These are phyloP conservation scores for Octonoba sinensis DNA, from an alignment of 2,888 invertebrate species.

Conservation along the genomic window DNA sequence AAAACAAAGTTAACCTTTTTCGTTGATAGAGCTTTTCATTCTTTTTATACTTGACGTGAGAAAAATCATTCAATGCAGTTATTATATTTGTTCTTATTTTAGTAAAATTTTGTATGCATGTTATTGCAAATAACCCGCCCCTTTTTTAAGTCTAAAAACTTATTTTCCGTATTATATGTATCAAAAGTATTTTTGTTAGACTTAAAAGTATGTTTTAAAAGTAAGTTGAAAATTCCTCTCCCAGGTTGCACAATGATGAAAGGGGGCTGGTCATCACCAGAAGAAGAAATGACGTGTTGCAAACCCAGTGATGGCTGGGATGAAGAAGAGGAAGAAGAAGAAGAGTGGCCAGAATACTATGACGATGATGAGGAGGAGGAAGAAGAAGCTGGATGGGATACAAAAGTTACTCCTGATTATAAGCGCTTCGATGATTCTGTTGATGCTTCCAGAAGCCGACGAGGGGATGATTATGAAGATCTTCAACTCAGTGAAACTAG, in stretches of 20 bases:
- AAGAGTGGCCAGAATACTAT: neutral
- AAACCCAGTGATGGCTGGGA: neutral
- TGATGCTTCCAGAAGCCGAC: neutral
- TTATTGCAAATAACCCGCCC: too few relatives aligned
- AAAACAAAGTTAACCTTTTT: too few relatives aligned
- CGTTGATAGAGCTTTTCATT: too few relatives aligned
- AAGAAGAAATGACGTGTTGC: slow-evolving; percentile 6
- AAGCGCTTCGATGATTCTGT: neutral
- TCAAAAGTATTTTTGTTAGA: too few relatives aligned
- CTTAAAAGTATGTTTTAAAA: too few relatives aligned
- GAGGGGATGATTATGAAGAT: slow-evolving; percentile 29
- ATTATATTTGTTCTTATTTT: too few relatives aligned
- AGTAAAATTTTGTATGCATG: too few relatives aligned
- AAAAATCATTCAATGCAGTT: too few relatives aligned
- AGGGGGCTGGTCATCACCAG: slow-evolving; percentile 1
- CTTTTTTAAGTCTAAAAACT: too few relatives aligned
- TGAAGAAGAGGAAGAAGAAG: slow-evolving; percentile 27
- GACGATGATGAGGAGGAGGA: slow-evolving; percentile 36
- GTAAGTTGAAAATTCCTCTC: too few relatives aligned
- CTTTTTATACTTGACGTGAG: too few relatives aligned
- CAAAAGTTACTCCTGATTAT: neutral
- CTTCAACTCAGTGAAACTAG: neutral
- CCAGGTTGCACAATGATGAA: slow-evolving; percentile 4
- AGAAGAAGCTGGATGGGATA: slow-evolving; percentile 35
- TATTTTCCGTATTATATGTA: too few relatives aligned